phyloP scores from a whole-genome alignment of 2,797 vertebrate species.

The Pelochelys cantorii region DNA sequence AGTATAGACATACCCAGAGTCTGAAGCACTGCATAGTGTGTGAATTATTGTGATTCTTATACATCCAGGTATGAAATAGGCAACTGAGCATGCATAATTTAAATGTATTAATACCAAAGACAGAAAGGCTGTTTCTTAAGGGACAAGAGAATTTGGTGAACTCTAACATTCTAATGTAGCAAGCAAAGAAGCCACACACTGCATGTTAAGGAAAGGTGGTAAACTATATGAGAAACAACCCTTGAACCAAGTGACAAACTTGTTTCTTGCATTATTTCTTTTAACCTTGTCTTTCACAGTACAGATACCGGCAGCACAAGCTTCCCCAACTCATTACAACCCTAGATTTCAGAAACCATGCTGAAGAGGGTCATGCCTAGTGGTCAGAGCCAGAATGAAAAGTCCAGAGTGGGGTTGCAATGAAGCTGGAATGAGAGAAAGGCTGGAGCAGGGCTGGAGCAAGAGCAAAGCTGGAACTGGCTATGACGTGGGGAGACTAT shows the following conservation, averaged over 20 bases:
- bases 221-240: neutral
- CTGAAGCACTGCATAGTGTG: neutral
- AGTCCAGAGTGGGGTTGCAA: neutral
- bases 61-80: neutral
- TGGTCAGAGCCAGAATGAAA: neutral
- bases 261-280: neutral
- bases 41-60: neutral
- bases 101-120: neutral
- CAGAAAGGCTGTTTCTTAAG: neutral
- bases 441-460: neutral
- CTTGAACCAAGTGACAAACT: neutral
- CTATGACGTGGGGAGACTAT: neutral
- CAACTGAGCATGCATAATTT: neutral
- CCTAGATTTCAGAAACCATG: neutral
- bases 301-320: slow-evolving; percentile 1
- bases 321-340: slow-evolving; percentile 57
- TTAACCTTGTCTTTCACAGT: slow-evolving; percentile 11
- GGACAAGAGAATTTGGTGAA: neutral
- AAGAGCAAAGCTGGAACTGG: neutral
- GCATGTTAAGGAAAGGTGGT: slow-evolving; percentile 8
- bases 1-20: neutral
- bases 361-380: neutral
- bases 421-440: neutral
- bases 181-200: neutral
- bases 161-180: neutral